phyloP scores from a whole-genome alignment of 2,113 vertebrate genomes.

The Orycteropus afer region DNA sequence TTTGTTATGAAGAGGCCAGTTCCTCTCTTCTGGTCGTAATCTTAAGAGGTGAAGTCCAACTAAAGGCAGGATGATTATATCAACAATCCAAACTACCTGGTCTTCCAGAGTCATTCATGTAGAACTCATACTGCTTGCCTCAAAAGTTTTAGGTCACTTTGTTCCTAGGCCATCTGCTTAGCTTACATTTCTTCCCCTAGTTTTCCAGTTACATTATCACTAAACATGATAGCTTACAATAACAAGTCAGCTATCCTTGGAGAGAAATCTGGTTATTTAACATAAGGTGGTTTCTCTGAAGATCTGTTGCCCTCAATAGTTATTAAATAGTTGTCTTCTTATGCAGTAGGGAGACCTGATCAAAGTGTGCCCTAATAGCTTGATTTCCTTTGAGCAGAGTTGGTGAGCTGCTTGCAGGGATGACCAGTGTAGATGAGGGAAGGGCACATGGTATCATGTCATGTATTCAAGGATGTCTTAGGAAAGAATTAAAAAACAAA shows the following conservation, averaged over 20 bases:
- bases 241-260: background rate
- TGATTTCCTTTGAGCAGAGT: background rate
- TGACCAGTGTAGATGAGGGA: background rate
- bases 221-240: background rate
- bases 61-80: background rate
- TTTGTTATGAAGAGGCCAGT: background rate
- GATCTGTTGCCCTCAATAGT: background rate
- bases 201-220: background rate
- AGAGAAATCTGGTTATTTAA: background rate
- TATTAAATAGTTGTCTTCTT: background rate
- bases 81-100: background rate
- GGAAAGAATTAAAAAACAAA: too few species aligned
- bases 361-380: background rate
- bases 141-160: background rate
- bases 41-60: background rate
- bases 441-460: background rate
- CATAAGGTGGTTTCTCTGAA: background rate
- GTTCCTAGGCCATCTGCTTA: background rate
- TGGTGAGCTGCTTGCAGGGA: background rate
- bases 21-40: background rate
- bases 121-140: background rate
- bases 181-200: background rate
- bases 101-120: background rate
- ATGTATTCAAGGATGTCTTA: too few species aligned
- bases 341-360: background rate